A percentile compares a stretch with the other conserved stretches of the same genome.
Evolutionary conservation across 2,113 vertebrate genomes (phyloP).

Genomic region (Kobus ellipsiprymnus): DNA sequence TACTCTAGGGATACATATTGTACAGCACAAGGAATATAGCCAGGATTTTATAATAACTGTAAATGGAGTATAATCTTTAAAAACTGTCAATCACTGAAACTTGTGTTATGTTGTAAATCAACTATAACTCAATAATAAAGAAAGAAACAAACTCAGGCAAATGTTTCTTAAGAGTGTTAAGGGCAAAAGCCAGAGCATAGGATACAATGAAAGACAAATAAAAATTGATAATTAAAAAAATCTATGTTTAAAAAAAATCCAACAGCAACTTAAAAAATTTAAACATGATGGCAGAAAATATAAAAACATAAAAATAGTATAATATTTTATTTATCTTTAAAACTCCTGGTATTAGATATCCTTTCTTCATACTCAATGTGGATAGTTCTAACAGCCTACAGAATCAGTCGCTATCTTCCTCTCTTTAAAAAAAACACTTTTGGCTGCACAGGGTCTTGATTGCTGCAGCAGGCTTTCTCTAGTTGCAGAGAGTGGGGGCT

Average conservation of each 20-base stretch:
- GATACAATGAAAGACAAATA: not conserved
- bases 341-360: not conserved
- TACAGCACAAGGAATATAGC: not conserved
- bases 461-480: not conserved
- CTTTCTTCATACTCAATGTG: not conserved
- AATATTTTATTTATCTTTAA: not conserved
- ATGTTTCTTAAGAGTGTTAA: not conserved
- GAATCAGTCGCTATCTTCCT: not conserved
- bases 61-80: not conserved
- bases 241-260: not conserved
- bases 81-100: not conserved
- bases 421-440: not conserved
- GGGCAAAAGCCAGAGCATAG: not conserved
- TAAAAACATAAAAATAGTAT: not conserved
- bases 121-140: not conserved
- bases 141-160: not conserved
- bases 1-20: not conserved
- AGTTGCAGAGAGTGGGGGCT: not conserved
- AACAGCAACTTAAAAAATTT: not conserved
- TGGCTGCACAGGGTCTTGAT: not conserved
- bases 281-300: not conserved
- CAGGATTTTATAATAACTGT: not conserved
- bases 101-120: not conserved
- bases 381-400: not conserved
- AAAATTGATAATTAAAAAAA: not conserved